Evolutionary conservation across 64 coral and sea anemone genomes (phyloP), one percentile per base, ranked within the genome.

Genomic region (Anthopleura sola): DNA sequence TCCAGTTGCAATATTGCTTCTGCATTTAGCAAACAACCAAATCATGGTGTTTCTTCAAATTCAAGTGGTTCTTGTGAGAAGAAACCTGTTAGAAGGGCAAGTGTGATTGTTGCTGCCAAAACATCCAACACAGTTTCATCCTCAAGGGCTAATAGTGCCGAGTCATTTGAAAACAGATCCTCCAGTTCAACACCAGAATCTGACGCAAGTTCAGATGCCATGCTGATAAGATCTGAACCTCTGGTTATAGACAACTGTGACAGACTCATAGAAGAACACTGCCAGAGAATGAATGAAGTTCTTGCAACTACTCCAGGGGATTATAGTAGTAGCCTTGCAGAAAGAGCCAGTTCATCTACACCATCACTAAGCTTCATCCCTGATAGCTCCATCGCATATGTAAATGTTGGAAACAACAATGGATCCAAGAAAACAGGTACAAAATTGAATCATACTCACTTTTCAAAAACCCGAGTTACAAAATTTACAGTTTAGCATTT

Each of bases 361-460:
- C 85, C 94, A 19, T 86, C 80, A 78, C 51, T 97, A 10, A 97
- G 90, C 80, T 97, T 97, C 64, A 92, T 97, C 49, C 94, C 87
- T 31, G 94, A 97, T 49, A 97, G 94, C 83, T 81, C 90, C 32
- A 93, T 97, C 71, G 94, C 87, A 26, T 90, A 86, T 90, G 90
- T 97, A 18, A 97, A 97, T 92, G 71, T 97, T 81, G 94, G 94
- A 37, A 97, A 90, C 68, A 97, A 90, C 68, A 97, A 92, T 56
- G 87, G 81, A 5, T 44, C 76, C 11, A 79, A 37, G 39, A 79
- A 48, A 79, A n/a, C 76, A 79, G 76, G 76, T 79, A 79, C 37
- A 33, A 71, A 32, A 15, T 31, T 36, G n/a, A n/a, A n/a, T n/a
- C n/a, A 71, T 32, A 2, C 14, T 17, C 28, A 31, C 28, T 10